Percentiles rank a stretch among this genome's conserved stretches.
These are phyloP conservation scores for Dinothrombium tinctorium DNA, from an alignment of 1,140 invertebrate genomes.

Conservation along the genomic window DNA sequence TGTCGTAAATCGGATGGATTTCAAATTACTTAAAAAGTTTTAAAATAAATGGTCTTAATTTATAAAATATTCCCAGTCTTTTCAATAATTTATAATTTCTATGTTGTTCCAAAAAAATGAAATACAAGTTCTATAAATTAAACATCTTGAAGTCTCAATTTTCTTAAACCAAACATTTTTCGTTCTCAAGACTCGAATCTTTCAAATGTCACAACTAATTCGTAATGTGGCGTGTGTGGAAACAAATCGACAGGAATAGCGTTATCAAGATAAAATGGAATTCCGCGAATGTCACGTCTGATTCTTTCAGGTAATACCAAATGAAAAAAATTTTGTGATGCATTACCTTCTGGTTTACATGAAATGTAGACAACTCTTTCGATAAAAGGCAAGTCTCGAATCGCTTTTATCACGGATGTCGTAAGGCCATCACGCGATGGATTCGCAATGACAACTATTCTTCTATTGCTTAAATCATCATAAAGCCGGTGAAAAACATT, in stretches of 20 bases:
- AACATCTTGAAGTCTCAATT: too few species aligned
- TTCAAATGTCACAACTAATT: conserved; percentile 60
- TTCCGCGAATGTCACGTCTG: not conserved
- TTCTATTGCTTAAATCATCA: conserved; percentile 15
- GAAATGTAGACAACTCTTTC: conserved; percentile 64
- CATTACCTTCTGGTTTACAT: conserved; percentile 45
- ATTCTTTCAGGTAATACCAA: conserved; percentile 14
- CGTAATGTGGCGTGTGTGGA: conserved; percentile 68
- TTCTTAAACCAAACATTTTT: too few species aligned
- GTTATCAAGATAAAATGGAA: conserved; percentile 42
- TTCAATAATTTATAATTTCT: too few species aligned
- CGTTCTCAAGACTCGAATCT: too few species aligned
- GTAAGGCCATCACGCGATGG: conserved; percentile 74
- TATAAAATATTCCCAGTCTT: too few species aligned
- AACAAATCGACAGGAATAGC: conserved; percentile 82
- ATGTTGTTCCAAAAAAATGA: too few species aligned
- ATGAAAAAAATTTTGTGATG: conserved; percentile 62
- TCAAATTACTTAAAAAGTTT: too few species aligned
- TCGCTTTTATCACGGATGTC: conserved; percentile 41
- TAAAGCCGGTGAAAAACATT: conserved; percentile 45
- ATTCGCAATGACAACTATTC: conserved; percentile 68
- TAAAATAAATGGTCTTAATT: too few species aligned
- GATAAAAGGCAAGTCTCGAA: conserved; percentile 46
- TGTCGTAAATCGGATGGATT: too few species aligned
- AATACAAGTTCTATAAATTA: too few species aligned